These are phyloP conservation scores for Saxidomus purpurata DNA, from an alignment of 1,140 invertebrate species.

Conservation along the genomic window DNA sequence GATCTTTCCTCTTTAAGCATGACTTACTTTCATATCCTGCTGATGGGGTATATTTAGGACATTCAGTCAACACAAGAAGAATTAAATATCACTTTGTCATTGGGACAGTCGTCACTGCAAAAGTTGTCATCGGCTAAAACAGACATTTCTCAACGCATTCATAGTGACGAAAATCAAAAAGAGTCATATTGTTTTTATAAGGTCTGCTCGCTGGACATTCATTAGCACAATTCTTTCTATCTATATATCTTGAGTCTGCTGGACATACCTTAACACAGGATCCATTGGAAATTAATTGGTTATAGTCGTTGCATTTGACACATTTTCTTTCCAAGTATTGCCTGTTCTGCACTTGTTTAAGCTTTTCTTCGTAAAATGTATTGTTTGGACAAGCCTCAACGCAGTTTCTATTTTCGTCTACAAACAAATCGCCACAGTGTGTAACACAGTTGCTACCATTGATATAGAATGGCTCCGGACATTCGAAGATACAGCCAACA, in stretches of 20 bases:
- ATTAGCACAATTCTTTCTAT: not conserved
- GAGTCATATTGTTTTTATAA: not conserved
- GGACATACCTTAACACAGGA: constrained; percentile 2
- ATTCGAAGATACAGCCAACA: not conserved
- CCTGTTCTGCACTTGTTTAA: not conserved
- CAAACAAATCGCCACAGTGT: not conserved
- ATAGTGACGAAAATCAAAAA: not conserved
- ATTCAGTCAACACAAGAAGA: not conserved
- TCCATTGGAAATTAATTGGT: not conserved
- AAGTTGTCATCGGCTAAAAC: not conserved
- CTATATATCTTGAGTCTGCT: not conserved
- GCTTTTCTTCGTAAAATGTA: not conserved
- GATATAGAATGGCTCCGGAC: not conserved
- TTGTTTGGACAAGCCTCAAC: not conserved
- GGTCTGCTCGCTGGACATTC: not conserved
- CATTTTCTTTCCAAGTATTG: constrained; percentile 30
- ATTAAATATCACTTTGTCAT: not conserved
- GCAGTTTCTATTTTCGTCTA: constrained; percentile 7
- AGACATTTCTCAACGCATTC: not conserved
- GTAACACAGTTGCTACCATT: constrained; percentile 15
- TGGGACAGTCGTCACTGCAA: not conserved
- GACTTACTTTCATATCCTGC: not conserved
- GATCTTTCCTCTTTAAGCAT: not conserved
- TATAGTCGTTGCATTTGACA: not conserved
- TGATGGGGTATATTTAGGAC: not conserved